phyloP scores from a whole-genome alignment of 2,888 invertebrate species.

The Dichetophora obliterata region DNA sequence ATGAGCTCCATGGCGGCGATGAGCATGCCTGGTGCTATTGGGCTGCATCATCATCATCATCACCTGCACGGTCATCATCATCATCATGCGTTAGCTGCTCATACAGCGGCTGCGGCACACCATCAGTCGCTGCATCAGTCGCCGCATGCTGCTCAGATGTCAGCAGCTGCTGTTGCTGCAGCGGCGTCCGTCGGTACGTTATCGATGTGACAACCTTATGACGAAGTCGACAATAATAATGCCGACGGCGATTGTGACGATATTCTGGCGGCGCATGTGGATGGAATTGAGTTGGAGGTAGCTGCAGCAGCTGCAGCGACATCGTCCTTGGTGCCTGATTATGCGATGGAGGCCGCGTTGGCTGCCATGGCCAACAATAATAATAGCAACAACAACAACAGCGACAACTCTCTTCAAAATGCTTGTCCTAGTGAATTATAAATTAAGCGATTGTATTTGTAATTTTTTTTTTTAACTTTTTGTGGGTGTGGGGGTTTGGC shows the following conservation, averaged over 20 bases:
- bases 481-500: constrained; percentile 2
- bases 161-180: constrained; percentile 57
- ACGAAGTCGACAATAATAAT: constrained; percentile 4
- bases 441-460: constrained; percentile 37
- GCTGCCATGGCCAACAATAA: constrained; percentile 36
- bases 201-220: constrained; percentile 66
- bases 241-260: constrained; percentile 8
- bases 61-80: constrained; percentile 55
- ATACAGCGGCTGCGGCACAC: constrained; percentile 60
- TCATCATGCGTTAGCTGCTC: constrained; percentile 37
- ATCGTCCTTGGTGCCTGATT: constrained; percentile 32
- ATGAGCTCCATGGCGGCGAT: constrained; percentile 68
- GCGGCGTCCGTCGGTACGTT: constrained; percentile 58
- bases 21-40: constrained; percentile 66
- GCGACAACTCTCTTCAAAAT: constrained; percentile 34
- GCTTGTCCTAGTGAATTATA: constrained; percentile 56
- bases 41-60: constrained; percentile 71
- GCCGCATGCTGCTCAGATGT: constrained; percentile 61
- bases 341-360: constrained; percentile 40
- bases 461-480: not conserved
- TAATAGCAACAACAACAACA: constrained; percentile 27
- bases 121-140: constrained; percentile 61
- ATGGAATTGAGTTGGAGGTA: not conserved
- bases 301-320: not conserved
- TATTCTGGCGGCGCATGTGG: not conserved